These are phyloP conservation scores for Ptilonorhynchus violaceus DNA, from an alignment of 2,113 vertebrate species.

Conservation along the genomic window DNA sequence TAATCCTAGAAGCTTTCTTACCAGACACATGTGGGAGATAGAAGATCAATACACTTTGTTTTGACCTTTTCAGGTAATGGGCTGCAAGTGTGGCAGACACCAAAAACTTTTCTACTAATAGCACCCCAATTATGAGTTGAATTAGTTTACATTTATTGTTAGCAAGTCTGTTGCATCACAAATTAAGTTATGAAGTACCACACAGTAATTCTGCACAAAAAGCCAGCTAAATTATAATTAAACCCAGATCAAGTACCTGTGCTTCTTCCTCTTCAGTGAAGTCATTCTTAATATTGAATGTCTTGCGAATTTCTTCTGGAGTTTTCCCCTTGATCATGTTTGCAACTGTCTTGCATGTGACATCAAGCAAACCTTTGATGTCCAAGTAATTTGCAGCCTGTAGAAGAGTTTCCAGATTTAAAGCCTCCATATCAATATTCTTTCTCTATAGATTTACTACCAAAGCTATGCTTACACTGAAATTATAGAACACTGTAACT, in stretches of 20 bases:
- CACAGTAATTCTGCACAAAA: neutral
- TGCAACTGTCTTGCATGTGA: constrained; percentile 99
- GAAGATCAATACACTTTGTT: neutral
- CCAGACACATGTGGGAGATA: neutral
- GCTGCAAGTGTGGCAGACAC: neutral
- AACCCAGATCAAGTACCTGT: constrained; percentile 78
- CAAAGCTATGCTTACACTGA: neutral
- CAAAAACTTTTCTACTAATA: neutral
- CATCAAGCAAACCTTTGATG: constrained; percentile 98
- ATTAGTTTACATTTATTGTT: neutral
- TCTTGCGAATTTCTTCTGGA: constrained; percentile 99
- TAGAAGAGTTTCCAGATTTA: constrained; percentile 11
- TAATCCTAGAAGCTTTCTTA: neutral
- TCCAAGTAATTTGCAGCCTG: constrained; percentile 99
- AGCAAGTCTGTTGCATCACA: neutral
- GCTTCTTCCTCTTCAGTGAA: constrained; percentile 99
- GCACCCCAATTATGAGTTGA: neutral
- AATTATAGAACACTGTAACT: neutral
- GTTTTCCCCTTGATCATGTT: constrained; percentile 99
- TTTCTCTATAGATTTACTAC: neutral
- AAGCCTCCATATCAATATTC: neutral
- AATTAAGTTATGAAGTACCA: neutral
- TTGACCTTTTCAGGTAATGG: neutral
- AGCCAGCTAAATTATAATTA: neutral
- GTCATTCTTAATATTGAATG: constrained; percentile 99